These are phyloP conservation scores for Nesoenas mayeri DNA, from an alignment of 2,113 vertebrate genomes.

Conservation along the genomic window DNA sequence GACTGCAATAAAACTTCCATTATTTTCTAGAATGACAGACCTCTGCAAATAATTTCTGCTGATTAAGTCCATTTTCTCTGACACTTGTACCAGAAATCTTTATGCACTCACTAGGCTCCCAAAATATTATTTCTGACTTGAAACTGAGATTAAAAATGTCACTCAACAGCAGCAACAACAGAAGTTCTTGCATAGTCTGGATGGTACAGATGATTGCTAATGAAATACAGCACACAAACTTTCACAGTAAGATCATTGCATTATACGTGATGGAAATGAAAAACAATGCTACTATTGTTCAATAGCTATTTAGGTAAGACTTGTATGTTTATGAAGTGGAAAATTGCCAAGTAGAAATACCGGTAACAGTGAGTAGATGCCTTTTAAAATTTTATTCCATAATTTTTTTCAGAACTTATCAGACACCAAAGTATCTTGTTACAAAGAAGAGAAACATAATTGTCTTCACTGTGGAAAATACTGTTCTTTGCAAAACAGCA, in stretches of 20 bases:
- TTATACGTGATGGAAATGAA: neutral
- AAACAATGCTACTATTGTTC: neutral
- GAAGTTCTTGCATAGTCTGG: neutral
- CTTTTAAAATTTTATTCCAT: neutral
- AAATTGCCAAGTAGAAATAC: neutral
- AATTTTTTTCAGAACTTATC: neutral
- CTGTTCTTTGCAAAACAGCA: neutral
- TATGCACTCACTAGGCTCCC: neutral
- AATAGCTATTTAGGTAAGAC: neutral
- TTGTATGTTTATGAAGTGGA: neutral
- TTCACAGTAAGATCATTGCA: neutral
- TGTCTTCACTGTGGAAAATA: neutral
- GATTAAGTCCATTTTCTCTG: conserved; percentile 15
- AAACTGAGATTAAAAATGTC: conserved; percentile 54
- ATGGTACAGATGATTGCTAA: neutral
- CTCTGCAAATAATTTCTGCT: conserved; percentile 25
- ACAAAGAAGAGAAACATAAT: neutral
- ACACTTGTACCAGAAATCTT: neutral
- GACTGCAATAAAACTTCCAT: neutral
- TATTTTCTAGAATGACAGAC: neutral
- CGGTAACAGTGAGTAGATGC: neutral
- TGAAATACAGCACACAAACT: neutral
- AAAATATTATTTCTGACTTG: conserved; percentile 11
- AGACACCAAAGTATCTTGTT: neutral
- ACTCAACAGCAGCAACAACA: conserved; percentile 19